Base-by-base conservation (phyloP, 2,113 vertebrate genomes). In the Caranx melampygus region DNA sequence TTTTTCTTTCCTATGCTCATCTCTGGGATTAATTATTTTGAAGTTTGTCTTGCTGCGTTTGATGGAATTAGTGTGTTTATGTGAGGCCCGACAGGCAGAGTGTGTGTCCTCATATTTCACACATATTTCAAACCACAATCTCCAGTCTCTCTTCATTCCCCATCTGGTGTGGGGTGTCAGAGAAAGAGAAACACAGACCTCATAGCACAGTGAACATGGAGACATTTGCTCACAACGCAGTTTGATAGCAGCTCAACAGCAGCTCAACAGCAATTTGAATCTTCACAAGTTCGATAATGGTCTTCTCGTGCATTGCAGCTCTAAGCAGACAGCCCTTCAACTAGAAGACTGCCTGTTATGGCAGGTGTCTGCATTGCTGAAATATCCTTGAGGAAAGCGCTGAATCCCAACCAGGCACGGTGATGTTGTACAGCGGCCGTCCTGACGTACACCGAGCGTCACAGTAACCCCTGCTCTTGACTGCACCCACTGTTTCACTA, bases 191-290 rank as follows among this genome's bases (percentile, higher is more conserved):
- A 62, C 35, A 44, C 57, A 57, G 45, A 65, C n/a, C 55, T 76
- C 20, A 31, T 61, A 1, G 71, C 68, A 62, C 42, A 44, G 49
- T 31, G 31, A 83, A 34, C 3, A 47, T 6, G 6, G 20, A 83
- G 54, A 62, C 64, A 60, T 79, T 59, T 81, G 40, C 55, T 78
- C 20, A 7, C 34, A 26, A 54, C 26, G 31, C 80, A 35, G 16
- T 80, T 78, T 85, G 69, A 88, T 59, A 72, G 60, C 70, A 76
- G 49, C 49, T 86, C 68, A 51, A 88, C 63, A 72, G 60, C 70
- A 76, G 49, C 49, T 86, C 68, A 51, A 62, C 60, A 58, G 81
- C 49, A 59, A 84, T 77, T 75, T 66, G 20, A 65, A 72, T 58
- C 72, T 72, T 64, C 55, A 59, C 51, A 79, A 73, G 65, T 75